A percentile compares a stretch with the other conserved stretches of the same genome.
phyloP scores from a whole-genome alignment of 2,888 invertebrate genomes.

The Julus scandinavius region DNA sequence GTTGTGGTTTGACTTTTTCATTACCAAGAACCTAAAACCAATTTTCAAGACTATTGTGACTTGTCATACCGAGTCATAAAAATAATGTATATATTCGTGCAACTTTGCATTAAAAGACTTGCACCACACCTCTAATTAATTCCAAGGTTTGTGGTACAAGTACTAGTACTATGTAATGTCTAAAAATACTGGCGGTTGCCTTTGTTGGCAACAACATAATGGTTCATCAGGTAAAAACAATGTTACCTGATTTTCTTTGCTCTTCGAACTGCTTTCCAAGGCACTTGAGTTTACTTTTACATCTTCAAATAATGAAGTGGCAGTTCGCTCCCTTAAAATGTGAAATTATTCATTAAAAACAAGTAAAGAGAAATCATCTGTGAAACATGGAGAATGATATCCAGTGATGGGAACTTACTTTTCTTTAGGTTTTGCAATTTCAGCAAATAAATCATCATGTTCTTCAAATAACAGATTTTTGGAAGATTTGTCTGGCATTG shows the following conservation, averaged over 20 bases:
- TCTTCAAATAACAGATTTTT: conserved; percentile 7
- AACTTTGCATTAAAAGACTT: background rate
- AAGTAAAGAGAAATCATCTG: no score
- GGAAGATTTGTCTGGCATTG: background rate
- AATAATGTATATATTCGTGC: background rate
- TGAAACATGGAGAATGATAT: no score
- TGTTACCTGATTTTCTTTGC: background rate
- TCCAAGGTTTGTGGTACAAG: background rate
- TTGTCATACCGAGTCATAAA: background rate
- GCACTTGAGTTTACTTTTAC: background rate
- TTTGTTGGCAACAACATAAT: background rate
- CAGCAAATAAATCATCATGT: conserved; percentile 49
- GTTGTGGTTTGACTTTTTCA: background rate
- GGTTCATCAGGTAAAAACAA: background rate
- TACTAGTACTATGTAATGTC: background rate
- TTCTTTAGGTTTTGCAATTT: background rate
- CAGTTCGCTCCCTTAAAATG: background rate
- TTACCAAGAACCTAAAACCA: background rate
- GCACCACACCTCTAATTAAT: background rate
- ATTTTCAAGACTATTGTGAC: background rate
- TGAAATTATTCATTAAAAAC: background rate
- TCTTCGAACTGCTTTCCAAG: background rate
- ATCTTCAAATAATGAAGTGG: background rate
- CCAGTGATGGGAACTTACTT: background rate
- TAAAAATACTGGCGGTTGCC: background rate